These are phyloP conservation scores for Athene noctua DNA, from an alignment of 2,113 vertebrate genomes.

Conservation along the genomic window DNA sequence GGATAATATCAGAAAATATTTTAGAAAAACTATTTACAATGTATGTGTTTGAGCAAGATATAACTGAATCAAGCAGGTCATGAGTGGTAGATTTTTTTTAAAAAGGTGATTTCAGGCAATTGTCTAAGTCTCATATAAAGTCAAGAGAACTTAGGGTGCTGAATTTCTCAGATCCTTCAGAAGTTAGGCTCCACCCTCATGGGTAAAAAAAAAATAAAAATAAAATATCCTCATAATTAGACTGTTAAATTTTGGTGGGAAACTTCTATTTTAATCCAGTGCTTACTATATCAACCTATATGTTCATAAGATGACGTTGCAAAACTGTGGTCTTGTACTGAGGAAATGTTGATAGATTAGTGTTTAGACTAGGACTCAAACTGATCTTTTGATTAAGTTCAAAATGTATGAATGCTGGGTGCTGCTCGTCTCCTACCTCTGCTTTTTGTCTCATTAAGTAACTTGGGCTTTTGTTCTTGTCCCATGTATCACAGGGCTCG, in stretches of 20 bases:
- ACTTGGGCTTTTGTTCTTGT: not conserved
- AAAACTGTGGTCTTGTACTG: not conserved
- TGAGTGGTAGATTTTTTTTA: not conserved
- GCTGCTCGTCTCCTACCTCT: not conserved
- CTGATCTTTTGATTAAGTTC: not conserved
- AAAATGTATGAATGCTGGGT: not conserved
- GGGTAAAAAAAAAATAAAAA: too few relatives aligned
- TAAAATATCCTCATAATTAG: not conserved
- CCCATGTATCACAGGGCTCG: not conserved
- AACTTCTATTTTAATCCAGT: not conserved
- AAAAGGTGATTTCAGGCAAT: not conserved
- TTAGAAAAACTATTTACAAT: not conserved
- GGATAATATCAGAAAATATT: not conserved
- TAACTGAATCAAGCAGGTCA: not conserved
- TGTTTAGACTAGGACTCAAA: not conserved
- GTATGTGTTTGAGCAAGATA: not conserved
- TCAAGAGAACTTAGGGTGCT: not conserved
- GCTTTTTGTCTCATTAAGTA: not conserved
- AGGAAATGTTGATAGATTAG: not conserved
- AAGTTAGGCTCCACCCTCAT: not conserved
- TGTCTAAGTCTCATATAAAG: not conserved
- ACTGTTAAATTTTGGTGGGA: not conserved
- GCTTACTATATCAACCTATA: not conserved
- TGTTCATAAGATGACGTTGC: not conserved
- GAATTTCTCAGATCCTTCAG: not conserved